A percentile compares a stretch with the other conserved stretches of the same genome.
These are phyloP conservation scores for Porites cylindrica DNA, from an alignment of 92 coral and sea anemone genomes.

Conservation along the genomic window DNA sequence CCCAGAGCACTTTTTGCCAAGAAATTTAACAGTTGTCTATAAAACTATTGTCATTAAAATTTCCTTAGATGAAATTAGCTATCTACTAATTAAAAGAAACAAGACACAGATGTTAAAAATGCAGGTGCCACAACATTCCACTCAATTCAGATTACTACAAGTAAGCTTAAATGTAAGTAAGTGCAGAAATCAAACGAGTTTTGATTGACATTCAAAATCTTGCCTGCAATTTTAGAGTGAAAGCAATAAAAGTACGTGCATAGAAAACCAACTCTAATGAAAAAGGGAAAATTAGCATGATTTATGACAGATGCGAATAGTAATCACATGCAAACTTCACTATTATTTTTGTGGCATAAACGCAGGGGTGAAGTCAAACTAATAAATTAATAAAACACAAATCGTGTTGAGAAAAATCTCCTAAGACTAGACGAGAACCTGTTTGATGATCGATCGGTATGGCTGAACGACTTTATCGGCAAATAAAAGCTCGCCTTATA, in stretches of 20 bases:
- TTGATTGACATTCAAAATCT: background rate
- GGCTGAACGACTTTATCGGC: too few species aligned
- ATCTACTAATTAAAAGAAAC: background rate
- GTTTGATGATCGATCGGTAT: background rate
- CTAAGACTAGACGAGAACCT: background rate
- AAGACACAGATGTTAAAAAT: too few species aligned
- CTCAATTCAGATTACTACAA: background rate
- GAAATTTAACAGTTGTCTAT: background rate
- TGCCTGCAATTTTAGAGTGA: too few species aligned
- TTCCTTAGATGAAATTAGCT: background rate
- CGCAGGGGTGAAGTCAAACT: background rate
- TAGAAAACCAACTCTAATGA: background rate
- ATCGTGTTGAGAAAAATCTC: background rate
- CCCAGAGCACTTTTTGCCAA: background rate
- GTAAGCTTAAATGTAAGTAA: background rate
- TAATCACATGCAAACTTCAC: background rate
- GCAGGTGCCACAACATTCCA: background rate
- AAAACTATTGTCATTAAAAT: too few species aligned
- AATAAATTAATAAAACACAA: background rate
- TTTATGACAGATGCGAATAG: slow-evolving; percentile 26
- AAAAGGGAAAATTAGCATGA: slow-evolving; percentile 29
- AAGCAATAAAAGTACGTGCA: background rate
- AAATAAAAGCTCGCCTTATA: background rate
- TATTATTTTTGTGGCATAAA: background rate
- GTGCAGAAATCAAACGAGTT: too few species aligned